Evolutionary conservation across 2,888 invertebrate species (phyloP).

Genomic region (Nyleta sp.): DNA sequence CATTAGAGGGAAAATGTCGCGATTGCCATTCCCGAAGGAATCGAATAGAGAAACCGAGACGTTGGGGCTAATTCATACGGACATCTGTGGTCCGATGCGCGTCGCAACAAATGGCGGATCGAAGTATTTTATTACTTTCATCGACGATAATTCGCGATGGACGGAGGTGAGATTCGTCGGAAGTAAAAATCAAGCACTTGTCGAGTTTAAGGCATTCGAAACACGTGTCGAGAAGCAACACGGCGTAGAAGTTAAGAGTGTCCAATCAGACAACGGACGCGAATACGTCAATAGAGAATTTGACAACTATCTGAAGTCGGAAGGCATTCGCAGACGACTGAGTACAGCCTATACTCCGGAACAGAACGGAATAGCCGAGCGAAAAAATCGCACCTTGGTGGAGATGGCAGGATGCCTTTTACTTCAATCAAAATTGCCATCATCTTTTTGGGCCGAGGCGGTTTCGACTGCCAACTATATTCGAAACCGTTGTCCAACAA

Average conservation of each 20-base stretch:
- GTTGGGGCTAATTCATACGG: neutral
- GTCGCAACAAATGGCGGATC: constrained; percentile 43
- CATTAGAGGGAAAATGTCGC: constrained; percentile 18
- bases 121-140: constrained; percentile 25
- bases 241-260: constrained; percentile 28
- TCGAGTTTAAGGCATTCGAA: no score
- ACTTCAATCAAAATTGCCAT: neutral
- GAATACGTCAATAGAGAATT: neutral
- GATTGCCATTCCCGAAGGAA: constrained; percentile 17
- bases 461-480: constrained; percentile 63
- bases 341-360: constrained; percentile 53
- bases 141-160: constrained; percentile 63
- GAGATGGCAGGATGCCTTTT: neutral
- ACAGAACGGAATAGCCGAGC: constrained; percentile 68
- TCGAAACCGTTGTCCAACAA: constrained; percentile 62
- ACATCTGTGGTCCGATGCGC: constrained; percentile 65
- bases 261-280: constrained; percentile 54
- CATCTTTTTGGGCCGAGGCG: constrained; percentile 68
- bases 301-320: neutral
- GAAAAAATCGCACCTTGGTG: constrained; percentile 41
- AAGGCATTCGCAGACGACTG: neutral
- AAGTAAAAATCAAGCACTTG: no score
- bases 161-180: no score
- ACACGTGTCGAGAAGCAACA: no score
- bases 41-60: neutral